Evolutionary conservation across 2,797 vertebrate genomes (phyloP), one percentile per base, ranked within the genome.

Genomic region (Allobates femoralis): DNA sequence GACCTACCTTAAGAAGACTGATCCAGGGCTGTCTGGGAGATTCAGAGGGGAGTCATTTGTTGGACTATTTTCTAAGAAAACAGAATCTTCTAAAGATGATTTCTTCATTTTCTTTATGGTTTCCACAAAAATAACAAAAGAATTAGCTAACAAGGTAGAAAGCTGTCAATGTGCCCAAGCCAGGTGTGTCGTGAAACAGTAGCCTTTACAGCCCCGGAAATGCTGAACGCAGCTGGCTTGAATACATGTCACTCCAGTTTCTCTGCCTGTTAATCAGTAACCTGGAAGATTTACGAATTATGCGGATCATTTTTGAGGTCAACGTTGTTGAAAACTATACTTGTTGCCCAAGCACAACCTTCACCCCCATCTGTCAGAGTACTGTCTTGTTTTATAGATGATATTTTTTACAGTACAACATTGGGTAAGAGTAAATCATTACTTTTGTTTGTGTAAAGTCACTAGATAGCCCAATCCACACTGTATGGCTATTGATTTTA

Each of bases 181-280:
- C 26, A 80, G 81, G 75, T 79, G 80, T 80, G 84, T 75, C 19
- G 23, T 78, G 85, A 85, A 84, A 84, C 86, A 88, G 86, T 88
- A 82, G 1, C 37, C 81, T 90, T 85, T 75, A n/a, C 81, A 84
- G 19, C 14, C 81, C 1, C 88, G 91, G 89, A 93, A 90, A 74
- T 90, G 50, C 67, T 83, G 51, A 15, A 81, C 51, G 82, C 83
- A 81, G 79, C 87, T 91, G 67, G 41, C 83, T 56, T 81, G 86
- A 86, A 88, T 90, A 58, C 87, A 89, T 85, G 76, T 89, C 64
- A 79, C 84, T 60, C 84, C 67, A 83, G 83, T 77, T 67, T 90
- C 88, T 88, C 84, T 83, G 62, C 81, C 81, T 73, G 93, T 95
- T 95, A 95, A 96, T 95, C 88, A 93, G 90, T 95, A 94, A 96